Evolutionary conservation across 1,140 invertebrate species (phyloP).

Genomic region (Caenorhabditis brenneri): DNA sequence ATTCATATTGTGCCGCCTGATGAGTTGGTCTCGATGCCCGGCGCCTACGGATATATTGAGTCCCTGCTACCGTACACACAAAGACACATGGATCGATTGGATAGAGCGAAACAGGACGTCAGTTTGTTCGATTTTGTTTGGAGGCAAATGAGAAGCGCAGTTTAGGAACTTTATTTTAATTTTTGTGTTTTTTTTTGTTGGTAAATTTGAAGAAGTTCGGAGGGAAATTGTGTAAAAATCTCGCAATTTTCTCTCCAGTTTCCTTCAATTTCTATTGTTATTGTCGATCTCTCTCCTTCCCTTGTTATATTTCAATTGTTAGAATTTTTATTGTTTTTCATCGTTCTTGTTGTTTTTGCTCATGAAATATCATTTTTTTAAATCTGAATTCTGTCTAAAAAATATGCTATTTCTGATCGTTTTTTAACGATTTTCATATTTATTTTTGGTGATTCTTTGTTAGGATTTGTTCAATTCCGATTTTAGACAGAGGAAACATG

Average conservation of each 20-base stretch:
- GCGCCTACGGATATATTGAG: conserved; percentile 59
- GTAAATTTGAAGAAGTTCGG: too few relatives aligned
- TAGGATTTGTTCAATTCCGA: neutral
- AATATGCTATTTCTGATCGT: neutral
- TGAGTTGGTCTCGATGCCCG: conserved; percentile 62
- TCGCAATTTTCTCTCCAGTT: neutral
- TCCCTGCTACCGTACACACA: conserved; percentile 65
- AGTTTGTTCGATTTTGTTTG: conserved; percentile 58
- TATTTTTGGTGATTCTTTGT: neutral
- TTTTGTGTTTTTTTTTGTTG: too few relatives aligned
- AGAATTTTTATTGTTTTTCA: too few relatives aligned
- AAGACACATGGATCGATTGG: conserved; percentile 65
- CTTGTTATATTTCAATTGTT: too few relatives aligned
- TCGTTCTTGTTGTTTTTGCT: neutral
- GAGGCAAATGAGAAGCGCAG: conserved; percentile 43
- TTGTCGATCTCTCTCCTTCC: neutral
- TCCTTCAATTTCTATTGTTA: neutral
- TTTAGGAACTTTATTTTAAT: too few relatives aligned
- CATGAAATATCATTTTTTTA: neutral
- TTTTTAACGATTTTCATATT: neutral
- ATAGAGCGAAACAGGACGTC: conserved; percentile 54
- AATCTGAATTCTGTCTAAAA: neutral
- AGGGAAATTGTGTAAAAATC: too few relatives aligned
- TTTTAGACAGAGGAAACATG: conserved; percentile 51
- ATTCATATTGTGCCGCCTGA: conserved; percentile 57